phyloP scores from a whole-genome alignment of 2,113 vertebrate species.

The Galbula dea region DNA sequence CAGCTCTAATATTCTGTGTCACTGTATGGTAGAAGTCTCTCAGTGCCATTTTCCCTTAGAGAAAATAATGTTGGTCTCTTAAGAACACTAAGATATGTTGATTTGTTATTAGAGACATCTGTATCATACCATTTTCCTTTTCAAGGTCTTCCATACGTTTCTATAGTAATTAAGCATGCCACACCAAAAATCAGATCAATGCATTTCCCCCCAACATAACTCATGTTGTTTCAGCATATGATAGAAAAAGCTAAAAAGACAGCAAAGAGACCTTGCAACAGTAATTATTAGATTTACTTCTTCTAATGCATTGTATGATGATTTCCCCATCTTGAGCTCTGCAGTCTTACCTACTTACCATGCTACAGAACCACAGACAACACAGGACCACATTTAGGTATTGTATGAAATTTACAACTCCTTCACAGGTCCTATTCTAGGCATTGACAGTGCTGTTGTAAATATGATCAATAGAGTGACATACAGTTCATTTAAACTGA shows the following conservation, averaged over 20 bases:
- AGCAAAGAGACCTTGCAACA: neutral
- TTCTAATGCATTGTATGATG: neutral
- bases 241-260: neutral
- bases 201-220: neutral
- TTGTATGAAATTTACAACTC: fast-evolving
- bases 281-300: neutral
- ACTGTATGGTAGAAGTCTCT: neutral
- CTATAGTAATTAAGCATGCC: neutral
- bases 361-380: neutral
- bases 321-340: neutral
- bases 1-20: neutral
- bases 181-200: neutral
- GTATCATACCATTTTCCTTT: neutral
- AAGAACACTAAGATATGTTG: neutral
- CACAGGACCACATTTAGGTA: neutral
- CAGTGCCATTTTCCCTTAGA: neutral
- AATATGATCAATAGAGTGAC: neutral
- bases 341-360: neutral
- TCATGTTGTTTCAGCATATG: neutral
- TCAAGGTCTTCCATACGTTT: neutral
- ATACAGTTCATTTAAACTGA: neutral
- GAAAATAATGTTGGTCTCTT: neutral
- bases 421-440: neutral
- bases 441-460: neutral
- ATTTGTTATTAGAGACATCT: neutral